These are phyloP conservation scores for Marcusenius ussheri DNA, from an alignment of 2,113 vertebrate species.

Conservation along the genomic window DNA sequence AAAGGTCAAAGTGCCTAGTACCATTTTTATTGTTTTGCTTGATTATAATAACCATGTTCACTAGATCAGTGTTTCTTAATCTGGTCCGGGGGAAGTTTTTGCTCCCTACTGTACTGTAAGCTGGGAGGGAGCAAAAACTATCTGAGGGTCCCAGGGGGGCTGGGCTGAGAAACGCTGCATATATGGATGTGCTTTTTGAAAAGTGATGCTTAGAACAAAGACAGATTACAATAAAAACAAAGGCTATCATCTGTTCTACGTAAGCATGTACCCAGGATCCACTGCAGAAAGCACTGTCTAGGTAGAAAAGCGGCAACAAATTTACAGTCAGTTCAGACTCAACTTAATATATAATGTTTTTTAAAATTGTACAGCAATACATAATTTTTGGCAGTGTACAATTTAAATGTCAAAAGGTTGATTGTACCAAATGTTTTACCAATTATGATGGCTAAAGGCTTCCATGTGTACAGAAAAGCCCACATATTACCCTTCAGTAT, in stretches of 20 bases:
- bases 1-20: background rate
- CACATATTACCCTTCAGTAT: background rate
- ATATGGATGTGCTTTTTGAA: background rate
- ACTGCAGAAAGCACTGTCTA: background rate
- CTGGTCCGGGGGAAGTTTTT: background rate
- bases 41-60: background rate
- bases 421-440: background rate
- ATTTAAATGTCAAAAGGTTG: background rate
- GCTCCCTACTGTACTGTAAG: background rate
- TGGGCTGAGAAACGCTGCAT: background rate
- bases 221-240: background rate
- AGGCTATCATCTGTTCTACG: background rate
- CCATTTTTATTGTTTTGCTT: background rate
- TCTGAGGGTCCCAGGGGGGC: background rate
- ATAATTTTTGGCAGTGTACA: background rate
- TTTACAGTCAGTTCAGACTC: background rate
- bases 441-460: background rate
- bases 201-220: background rate
- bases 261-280: background rate
- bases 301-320: background rate
- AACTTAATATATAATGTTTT: background rate
- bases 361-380: background rate
- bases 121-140: background rate
- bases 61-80: background rate
- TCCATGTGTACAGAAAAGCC: background rate